Base-by-base conservation (phyloP, 1,140 invertebrate species). In the Oryzaephilus surinamensis region DNA sequence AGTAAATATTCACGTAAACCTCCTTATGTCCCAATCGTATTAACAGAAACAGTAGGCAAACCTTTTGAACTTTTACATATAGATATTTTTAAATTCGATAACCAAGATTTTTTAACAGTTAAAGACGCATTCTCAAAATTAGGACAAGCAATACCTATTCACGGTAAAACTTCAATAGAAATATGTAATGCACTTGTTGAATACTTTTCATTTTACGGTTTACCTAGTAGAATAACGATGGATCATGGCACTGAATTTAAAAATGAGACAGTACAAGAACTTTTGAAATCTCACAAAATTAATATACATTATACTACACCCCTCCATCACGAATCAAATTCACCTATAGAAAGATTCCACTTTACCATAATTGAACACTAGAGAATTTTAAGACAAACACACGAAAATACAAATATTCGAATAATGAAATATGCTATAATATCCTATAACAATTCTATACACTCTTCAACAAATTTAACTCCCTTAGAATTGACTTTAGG, bases 301-400 rank as follows among this genome's bases (percentile, higher is more conserved):
- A 30, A 50, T n/a, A 51, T 56, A n/a, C 51, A 61, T 32, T 60
- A 57, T 38, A 61, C 52, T 50, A 45, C 57, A 45, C 38, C 56
- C 26, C 43, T 50, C 23, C 55, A 57, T 19, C 57, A 46, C 1
- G 52, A 60, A 38, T 60, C 51, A 6, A 58, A 61, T 31, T 52
- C 52, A n/a, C 43, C 48, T 16, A 45, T 59, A 12, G 52, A 60
- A 50, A 38, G 42, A 21, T 49, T 48, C 16, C 43, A 49, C 30
- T 46, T 41, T 10, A 49, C 43, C 7, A 13, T 51, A 18, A 48
- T 45, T 4, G 50, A 58, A 43, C 52, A 57, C 23, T 51, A 57
- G 11, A 46, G 51, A 43, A 49, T 61, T 12, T 43, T 57, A 17
- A 46, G 51, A 40, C 24, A 52, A 43, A 41, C 38, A 18, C 16